phyloP scores from a whole-genome alignment of 2,113 vertebrate genomes.

The Neolamprologus hecqui region DNA sequence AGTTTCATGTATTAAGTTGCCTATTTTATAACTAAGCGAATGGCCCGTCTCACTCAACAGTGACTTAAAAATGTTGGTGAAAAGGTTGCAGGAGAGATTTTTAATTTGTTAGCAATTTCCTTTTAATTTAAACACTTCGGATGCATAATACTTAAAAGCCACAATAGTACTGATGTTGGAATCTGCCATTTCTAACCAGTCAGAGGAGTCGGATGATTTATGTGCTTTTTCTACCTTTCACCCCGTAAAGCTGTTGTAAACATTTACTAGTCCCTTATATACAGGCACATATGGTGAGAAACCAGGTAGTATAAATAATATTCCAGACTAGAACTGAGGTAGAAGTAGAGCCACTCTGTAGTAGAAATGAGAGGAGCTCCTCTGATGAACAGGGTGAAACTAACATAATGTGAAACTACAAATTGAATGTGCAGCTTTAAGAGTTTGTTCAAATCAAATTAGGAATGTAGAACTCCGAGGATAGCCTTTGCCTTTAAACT shows the following conservation, averaged over 20 bases:
- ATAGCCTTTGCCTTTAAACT: background rate
- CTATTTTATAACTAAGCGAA: background rate
- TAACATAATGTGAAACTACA: background rate
- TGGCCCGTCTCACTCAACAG: background rate
- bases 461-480: background rate
- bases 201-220: background rate
- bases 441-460: conserved; percentile 13
- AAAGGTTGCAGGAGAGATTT: background rate
- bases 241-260: background rate
- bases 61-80: background rate
- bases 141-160: background rate
- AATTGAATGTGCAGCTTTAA: background rate
- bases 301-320: conserved; percentile 5
- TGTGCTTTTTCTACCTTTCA: background rate
- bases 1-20: background rate
- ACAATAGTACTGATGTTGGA: background rate
- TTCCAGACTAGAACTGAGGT: background rate
- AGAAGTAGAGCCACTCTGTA: background rate
- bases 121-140: background rate
- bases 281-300: background rate
- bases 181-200: background rate
- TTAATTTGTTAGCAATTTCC: background rate
- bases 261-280: background rate
- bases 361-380: background rate
- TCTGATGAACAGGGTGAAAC: background rate